Evolutionary conservation across 2,113 vertebrate genomes (phyloP), one percentile per base, ranked within the genome.

Genomic region (Pseudolaguvia tuberculata): DNA sequence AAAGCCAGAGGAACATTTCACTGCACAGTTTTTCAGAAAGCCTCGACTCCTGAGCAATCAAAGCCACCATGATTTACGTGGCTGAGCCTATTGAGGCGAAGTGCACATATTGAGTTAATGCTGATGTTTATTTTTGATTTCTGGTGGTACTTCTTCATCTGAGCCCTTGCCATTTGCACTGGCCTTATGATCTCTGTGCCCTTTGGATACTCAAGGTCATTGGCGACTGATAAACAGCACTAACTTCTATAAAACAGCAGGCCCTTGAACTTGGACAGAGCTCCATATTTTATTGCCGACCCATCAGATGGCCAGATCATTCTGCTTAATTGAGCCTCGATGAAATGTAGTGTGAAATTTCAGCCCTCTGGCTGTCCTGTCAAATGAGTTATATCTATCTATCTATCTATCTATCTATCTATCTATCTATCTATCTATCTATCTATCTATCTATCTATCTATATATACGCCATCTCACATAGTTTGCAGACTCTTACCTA

Each of bases 321-420:
- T 85, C 82, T 82, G 84, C 83, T 85, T 89, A 91, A 90, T 89
- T 90, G 87, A 88, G 86, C 84, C 52, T 62, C 77, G 77, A 85
- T 87, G 82, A 90, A 90, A 89, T 90, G 88, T 87, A 84, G 88
- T 88, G 90, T 90, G 86, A 90, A 90, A 89, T 88, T 70, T 87
- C 82, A 80, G 80, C 81, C 85, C 76, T 78, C 31, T 75, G 81
- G 63, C 84, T 87, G 87, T 88, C 81, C 82, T 68, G 79, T 11
- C 88, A 79, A 83, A 79, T 83, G 82, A 88, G 88, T 89, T 83
- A 85, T 84, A n/a, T n/a, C n/a, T n/a, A n/a, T n/a, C n/a, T n/a
- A n/a, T n/a, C n/a, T n/a, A n/a, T n/a, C n/a, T n/a, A n/a, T n/a
- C n/a, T n/a, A n/a, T n/a, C n/a, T n/a, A n/a, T n/a, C n/a, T n/a